Base-by-base conservation (phyloP, 2,797 vertebrate genomes). In the Sciurus vulgaris region DNA sequence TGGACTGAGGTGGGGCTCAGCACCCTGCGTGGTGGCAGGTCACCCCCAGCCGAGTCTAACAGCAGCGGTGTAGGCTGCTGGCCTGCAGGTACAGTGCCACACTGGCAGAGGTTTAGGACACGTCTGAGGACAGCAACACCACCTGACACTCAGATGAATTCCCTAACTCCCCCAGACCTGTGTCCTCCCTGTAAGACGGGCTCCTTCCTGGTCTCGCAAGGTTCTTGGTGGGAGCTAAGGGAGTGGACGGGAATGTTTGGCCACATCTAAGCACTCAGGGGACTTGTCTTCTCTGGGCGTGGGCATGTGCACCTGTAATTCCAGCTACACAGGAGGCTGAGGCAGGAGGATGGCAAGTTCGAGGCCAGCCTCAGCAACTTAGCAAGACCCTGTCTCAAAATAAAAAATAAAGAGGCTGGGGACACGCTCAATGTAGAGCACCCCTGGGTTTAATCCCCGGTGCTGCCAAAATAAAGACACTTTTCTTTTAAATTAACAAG, bases 11-110 rank as follows among this genome's bases (percentile, higher is more conserved):
- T 10, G 44, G 28, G 11, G 30, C 59, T 83, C 9, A 8, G 92
- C 51, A 67, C n/a, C 38, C 77, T 63, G 41, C 54, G 41, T 14
- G 15, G 26, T 24, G 20, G 33, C 41, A n/a, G 33, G 44, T 15
- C 56, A 14, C 17, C 22, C 17, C 77, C 51, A 17, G 30, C 18
- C 17, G 44, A 30, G n/a, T 73, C 51, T 14, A 13, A 82, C 2
- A 0, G 9, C 30, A 20, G 54, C 56, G 7, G 2, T 28, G 33
- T 3, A 0, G 8, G 67, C n/a, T 0, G 13, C 73, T 67, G 6
- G 30, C 73, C 47, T 70, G 24, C 10, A 44, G 41, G 15, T 26
- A 38, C 22, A 2, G 61, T 12, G 3, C 22, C 8, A 0, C 1
- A 0, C 30, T 54, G 41, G 26, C 35, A 26, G 69, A 65, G 51